Percentiles rank a stretch among this genome's conserved stretches.
These are phyloP conservation scores for Isoperla grammatica DNA, from an alignment of 2,888 invertebrate species.

Conservation along the genomic window DNA sequence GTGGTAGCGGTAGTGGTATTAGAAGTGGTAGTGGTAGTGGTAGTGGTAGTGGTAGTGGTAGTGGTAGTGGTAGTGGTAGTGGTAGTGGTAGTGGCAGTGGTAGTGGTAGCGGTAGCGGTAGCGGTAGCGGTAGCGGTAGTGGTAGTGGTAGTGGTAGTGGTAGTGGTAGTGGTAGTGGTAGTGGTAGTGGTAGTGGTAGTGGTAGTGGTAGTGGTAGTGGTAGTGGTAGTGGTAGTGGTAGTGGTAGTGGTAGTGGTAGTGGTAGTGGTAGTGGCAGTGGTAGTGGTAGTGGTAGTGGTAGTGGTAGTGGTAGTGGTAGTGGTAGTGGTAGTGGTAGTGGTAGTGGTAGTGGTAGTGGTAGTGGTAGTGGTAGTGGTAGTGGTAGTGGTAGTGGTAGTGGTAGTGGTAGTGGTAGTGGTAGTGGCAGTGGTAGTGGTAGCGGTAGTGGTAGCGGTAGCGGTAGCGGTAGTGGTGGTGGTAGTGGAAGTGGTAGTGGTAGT, in stretches of 20 bases:
- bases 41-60: not conserved
- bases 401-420: not conserved
- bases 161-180: too few relatives aligned
- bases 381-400: not conserved
- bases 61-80: not conserved
- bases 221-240: not conserved
- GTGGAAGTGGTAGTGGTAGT: not conserved
- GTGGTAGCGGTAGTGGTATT: too few relatives aligned
- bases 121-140: not conserved
- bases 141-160: not conserved
- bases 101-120: not conserved
- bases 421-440: not conserved
- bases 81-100: not conserved
- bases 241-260: not conserved
- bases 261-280: slow-evolving; percentile 1
- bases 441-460: not conserved
- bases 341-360: slow-evolving; percentile 1
- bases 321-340: slow-evolving; percentile 4
- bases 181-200: not conserved
- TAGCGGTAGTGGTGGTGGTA: not conserved
- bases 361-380: not conserved
- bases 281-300: not conserved
- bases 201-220: not conserved
- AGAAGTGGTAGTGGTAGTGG: too few relatives aligned
- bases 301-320: not conserved